A percentile compares a stretch with the other conserved stretches of the same genome.
Conservation (phyloP, 2,888 invertebrate genomes). For the Chrysolina haemoptera region DNA sequence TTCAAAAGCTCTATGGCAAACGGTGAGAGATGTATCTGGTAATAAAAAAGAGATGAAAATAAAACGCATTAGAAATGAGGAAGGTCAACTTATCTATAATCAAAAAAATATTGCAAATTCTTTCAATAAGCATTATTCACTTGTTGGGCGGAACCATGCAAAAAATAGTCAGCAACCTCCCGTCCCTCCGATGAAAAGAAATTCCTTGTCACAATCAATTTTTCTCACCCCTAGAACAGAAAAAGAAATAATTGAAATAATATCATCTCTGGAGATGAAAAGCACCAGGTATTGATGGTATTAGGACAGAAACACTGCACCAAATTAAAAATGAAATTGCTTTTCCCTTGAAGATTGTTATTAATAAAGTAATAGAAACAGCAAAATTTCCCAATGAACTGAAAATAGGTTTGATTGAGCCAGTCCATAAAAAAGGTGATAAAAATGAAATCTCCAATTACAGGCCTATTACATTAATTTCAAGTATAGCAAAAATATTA, state of each 20-base stretch:
- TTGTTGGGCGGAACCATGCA: slow-evolving; percentile 13
- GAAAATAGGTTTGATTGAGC: not conserved
- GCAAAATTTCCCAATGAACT: slow-evolving; percentile 19
- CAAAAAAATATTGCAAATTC: slow-evolving; percentile 15
- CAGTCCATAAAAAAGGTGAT: no score
- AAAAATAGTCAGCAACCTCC: slow-evolving; percentile 15
- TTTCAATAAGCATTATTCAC: slow-evolving; percentile 17
- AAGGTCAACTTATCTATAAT: slow-evolving; percentile 4
- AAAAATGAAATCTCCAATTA: no score
- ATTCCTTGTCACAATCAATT: not conserved
- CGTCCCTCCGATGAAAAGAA: not conserved
- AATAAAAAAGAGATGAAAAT: slow-evolving; percentile 22
- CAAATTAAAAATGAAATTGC: slow-evolving; percentile 3
- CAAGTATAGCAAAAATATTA: no score
- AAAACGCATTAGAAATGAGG: slow-evolving; percentile 19
- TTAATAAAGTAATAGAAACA: slow-evolving; percentile 15
- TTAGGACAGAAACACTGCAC: slow-evolving; percentile 12
- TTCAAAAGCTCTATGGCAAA: not conserved
- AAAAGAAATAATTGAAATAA: slow-evolving; percentile 10
- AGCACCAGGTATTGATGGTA: slow-evolving; percentile 19
- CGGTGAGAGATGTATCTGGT: slow-evolving; percentile 17
- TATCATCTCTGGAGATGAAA: slow-evolving; percentile 13
- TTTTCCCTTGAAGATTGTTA: not conserved
- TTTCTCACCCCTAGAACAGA: slow-evolving; percentile 16
- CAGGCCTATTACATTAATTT: no score